Conservation (phyloP, 2,797 vertebrate genomes). For the Halcyon chelicuti region DNA sequence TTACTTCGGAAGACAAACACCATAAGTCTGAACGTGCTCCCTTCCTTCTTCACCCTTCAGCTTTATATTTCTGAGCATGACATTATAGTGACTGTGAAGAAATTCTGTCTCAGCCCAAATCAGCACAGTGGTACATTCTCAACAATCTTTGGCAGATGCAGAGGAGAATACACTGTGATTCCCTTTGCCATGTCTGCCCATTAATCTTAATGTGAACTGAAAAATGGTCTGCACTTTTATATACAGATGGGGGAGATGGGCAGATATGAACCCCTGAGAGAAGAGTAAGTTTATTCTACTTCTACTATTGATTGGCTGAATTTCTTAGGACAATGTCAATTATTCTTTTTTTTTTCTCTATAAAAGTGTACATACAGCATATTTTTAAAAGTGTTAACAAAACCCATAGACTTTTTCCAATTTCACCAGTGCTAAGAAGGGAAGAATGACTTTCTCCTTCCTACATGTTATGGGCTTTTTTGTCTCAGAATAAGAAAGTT, state of each 20-base stretch:
- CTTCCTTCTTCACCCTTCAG: too few relatives aligned
- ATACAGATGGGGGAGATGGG: background rate
- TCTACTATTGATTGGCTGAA: background rate
- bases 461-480: background rate
- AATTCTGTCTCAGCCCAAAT: background rate
- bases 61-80: too few relatives aligned
- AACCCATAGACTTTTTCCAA: background rate
- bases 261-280: background rate
- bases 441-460: background rate
- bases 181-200: background rate
- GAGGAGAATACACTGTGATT: background rate
- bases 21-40: too few relatives aligned
- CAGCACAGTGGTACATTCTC: background rate
- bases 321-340: background rate
- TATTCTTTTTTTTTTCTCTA: background rate
- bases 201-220: background rate
- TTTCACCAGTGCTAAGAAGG: background rate
- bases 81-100: background rate
- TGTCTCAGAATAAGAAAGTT: background rate
- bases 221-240: background rate
- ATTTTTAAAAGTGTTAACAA: background rate
- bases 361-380: background rate
- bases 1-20: too few relatives aligned
- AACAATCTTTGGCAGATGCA: background rate
- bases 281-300: background rate